These are phyloP conservation scores for Coelopa pilipes DNA, from an alignment of 2,888 invertebrate species.

Conservation along the genomic window DNA sequence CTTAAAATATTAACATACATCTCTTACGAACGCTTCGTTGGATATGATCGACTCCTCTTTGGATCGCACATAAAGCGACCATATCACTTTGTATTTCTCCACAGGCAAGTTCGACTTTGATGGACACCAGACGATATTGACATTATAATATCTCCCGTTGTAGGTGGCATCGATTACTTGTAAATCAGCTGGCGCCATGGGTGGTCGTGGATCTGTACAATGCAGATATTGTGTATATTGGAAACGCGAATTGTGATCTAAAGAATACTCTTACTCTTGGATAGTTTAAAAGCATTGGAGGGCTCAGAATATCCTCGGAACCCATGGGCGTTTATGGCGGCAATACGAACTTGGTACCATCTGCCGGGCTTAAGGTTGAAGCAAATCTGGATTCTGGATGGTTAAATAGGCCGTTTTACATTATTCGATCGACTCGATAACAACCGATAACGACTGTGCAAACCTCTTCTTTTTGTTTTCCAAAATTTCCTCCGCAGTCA, in stretches of 20 bases:
- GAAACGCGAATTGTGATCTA: too few species aligned
- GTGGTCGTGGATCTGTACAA: slow-evolving; percentile 62
- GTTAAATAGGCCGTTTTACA: neutral
- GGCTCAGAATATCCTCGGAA: slow-evolving; percentile 77
- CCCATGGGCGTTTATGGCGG: slow-evolving; percentile 78
- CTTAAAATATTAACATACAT: slow-evolving; percentile 51
- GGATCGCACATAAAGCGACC: slow-evolving; percentile 77
- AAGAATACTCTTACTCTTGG: slow-evolving; percentile 61
- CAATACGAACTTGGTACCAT: slow-evolving; percentile 84
- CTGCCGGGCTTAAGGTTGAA: slow-evolving; percentile 71
- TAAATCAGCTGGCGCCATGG: slow-evolving; percentile 61
- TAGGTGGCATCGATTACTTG: slow-evolving; percentile 54
- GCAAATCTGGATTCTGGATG: slow-evolving; percentile 60
- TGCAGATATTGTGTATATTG: neutral
- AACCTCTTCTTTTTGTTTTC: slow-evolving; percentile 29
- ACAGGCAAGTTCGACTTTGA: slow-evolving; percentile 79
- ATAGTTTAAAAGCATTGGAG: slow-evolving; percentile 71
- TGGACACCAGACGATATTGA: slow-evolving; percentile 76
- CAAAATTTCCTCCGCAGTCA: slow-evolving; percentile 54
- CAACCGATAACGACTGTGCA: too few species aligned
- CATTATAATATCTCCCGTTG: slow-evolving; percentile 69
- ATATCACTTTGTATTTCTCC: slow-evolving; percentile 77
- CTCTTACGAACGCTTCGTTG: slow-evolving; percentile 59
- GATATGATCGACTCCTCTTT: slow-evolving; percentile 60
- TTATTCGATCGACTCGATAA: too few species aligned